Conservation (phyloP, 2,113 vertebrate species). For the Gadus macrocephalus region DNA sequence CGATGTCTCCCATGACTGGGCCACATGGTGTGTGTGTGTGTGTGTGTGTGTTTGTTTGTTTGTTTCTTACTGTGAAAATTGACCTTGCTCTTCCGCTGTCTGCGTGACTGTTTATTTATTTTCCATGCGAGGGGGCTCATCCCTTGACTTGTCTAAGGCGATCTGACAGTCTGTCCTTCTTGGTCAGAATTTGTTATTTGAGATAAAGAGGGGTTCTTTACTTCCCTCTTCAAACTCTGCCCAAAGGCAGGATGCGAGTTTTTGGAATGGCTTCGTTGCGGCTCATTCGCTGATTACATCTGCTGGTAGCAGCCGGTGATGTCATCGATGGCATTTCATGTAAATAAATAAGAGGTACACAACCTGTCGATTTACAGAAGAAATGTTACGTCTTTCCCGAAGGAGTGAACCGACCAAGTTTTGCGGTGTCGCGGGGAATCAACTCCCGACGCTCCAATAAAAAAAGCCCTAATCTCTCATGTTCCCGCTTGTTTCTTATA, state of each 20-base stretch:
- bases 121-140: constrained; percentile 15
- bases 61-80: constrained; percentile 11
- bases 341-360: not conserved
- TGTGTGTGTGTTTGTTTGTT: not conserved
- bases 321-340: constrained; percentile 54
- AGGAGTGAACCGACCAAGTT: too few relatives aligned
- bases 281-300: constrained; percentile 39
- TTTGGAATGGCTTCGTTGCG: constrained; percentile 32
- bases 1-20: not conserved
- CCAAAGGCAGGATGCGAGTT: constrained; percentile 49
- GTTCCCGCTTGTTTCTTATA: too few relatives aligned
- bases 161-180: constrained; percentile 62
- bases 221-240: constrained; percentile 26
- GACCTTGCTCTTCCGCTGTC: constrained; percentile 37
- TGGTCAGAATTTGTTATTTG: constrained; percentile 57
- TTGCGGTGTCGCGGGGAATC: too few relatives aligned
- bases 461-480: too few relatives aligned
- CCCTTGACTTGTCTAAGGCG: constrained; percentile 36
- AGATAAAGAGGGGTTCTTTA: constrained; percentile 30
- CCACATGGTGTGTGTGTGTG: not conserved
- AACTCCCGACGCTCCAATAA: too few relatives aligned
- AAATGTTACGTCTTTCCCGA: too few relatives aligned
- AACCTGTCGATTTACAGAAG: too few relatives aligned
- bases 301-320: constrained; percentile 47
- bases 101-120: not conserved